Evolutionary conservation across 2,113 vertebrate species (phyloP), one percentile per base, ranked within the genome.

Genomic region (Daubentonia madagascariensis): DNA sequence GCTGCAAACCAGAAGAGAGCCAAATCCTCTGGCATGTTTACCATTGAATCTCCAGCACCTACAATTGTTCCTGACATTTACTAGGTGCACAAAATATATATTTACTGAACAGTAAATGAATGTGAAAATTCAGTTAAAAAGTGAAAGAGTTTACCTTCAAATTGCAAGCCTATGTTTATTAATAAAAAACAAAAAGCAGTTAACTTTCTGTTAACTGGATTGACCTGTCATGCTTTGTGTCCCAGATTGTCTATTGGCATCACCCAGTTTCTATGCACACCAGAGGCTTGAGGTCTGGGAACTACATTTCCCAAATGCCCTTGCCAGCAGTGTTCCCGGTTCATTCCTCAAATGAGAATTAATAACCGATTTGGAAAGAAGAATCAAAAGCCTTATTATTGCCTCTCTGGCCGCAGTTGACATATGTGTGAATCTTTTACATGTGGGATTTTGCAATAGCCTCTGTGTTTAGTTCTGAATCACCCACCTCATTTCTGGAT

Each of bases 61-160:
- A 5, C 68, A 87, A 59, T 7, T 85, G 45, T 89, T 13, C 10
- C 14, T 85, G 9, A 11, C 48, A 23, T 81, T 81, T 78, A 85
- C 50, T 48, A 88, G 43, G 52, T 22, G 13, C 32, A 57, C 8
- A 63, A 73, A 83, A 94, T 70, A 72, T 43, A 95, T 67, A 52
- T 5, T 57, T 80, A 70, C 1, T 70, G 35, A 95, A 83, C 25
- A 78, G 68, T 63, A 57, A 86, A 75, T n/a, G 20, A 78, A 65
- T 37, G n/a, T 88, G 35, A 23, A 96, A 35, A 94, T 83, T 89
- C 67, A 91, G 11, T 70, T 45, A 76, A 96, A 89, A 83, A 59
- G n/a, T 72, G 59, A 81, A 87, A 22, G 45, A 25, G 4, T 40
- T 57, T 72, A 54, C 40, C n/a, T 81, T 78, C 13, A 59, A 81